Evolutionary conservation across 2,888 invertebrate genomes (phyloP), one percentile per base, ranked within the genome.

Genomic region (Meiosimyza decipiens): DNA sequence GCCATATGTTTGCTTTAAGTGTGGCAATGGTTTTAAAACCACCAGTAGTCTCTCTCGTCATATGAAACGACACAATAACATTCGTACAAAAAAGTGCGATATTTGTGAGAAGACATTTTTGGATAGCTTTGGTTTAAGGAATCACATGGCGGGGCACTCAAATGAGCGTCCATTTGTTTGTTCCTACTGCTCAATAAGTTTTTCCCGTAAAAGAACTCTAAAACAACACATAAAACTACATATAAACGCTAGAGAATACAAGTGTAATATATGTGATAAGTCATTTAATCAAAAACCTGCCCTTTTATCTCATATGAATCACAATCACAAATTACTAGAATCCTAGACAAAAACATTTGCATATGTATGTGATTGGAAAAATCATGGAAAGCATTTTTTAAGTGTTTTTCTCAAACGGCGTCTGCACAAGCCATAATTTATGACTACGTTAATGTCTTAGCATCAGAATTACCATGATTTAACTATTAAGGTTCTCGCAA

Each of bases 1-100:
- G 0, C 90, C 90, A 0, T 90, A 83, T 79, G 82, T 90, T 6
- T 90, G 90, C 78, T 88, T 90, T 0, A 82, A 89, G 77, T 90
- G 90, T 68, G 90, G 90, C 0, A 89, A 88, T 71, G 88, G 89
- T 1, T 90, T 90, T 77, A 87, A 87, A 9, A 59, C 71, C 18
- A 16, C 63, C 2, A 54, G 70, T 54, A 28, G 16, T 13, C 13
- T 69, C n/a, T 59, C 59, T 5, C 22, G 22, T n/a, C 67, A 67
- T 57, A 18, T 49, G 9, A 67, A 55, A 47, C 47, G 40, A 40
- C 67, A 67, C 16, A 67, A 16, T 22, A 54, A 55, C 22, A 16
- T 40, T 18, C 40, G 55, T 15, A 18, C 55, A 47, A 18, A 47
- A 59, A 55, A 70, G 47, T 75, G 75, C 51, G 68, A 65, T 57